Evolutionary conservation across 2,113 vertebrate genomes (phyloP).

Genomic region (Eptesicus fuscus): DNA sequence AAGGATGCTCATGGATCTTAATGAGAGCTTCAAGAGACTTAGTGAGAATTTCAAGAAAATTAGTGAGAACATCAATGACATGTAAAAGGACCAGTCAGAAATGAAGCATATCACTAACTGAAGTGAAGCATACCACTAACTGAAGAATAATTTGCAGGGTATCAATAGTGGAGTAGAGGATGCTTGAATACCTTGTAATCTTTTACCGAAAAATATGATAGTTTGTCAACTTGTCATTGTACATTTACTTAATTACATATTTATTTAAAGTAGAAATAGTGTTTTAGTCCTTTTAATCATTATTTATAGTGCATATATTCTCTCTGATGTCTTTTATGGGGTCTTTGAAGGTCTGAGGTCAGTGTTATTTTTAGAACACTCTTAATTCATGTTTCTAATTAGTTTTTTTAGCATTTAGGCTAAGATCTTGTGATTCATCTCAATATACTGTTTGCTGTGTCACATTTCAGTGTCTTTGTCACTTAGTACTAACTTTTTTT

Average conservation of each 20-base stretch:
- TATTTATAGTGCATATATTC: background rate
- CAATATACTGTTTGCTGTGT: background rate
- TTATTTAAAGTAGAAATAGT: background rate
- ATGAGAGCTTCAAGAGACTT: too few relatives aligned
- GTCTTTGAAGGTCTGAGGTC: background rate
- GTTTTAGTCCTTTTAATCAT: background rate
- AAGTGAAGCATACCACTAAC: too few relatives aligned
- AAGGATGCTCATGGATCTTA: too few relatives aligned
- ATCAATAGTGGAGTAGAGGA: too few relatives aligned
- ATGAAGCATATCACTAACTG: too few relatives aligned
- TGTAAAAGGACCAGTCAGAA: too few relatives aligned
- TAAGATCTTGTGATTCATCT: background rate
- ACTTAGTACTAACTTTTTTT: background rate
- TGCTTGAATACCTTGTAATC: background rate
- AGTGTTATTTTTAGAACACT: slow-evolving; percentile 9
- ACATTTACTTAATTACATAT: background rate
- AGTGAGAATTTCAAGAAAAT: too few relatives aligned
- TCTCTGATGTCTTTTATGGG: background rate
- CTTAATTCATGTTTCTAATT: background rate
- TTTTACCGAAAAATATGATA: background rate
- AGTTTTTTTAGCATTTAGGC: background rate
- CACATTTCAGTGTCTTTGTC: background rate
- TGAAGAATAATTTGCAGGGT: too few relatives aligned
- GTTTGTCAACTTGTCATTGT: background rate
- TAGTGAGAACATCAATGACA: too few relatives aligned